Conservation (phyloP, 2,888 invertebrate genomes). For the Acleris laterana region DNA sequence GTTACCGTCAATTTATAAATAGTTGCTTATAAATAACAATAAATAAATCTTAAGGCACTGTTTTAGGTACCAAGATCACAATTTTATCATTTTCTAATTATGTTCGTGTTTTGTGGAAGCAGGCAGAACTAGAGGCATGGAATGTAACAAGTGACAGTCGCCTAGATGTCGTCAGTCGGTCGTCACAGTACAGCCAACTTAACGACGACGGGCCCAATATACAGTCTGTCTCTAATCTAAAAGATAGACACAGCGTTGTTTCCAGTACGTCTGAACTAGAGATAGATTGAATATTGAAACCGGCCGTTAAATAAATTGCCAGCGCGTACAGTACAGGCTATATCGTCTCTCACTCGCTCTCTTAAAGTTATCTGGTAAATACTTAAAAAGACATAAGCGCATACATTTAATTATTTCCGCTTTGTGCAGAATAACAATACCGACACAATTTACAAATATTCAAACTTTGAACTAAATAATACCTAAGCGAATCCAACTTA, state of each 20-base stretch:
- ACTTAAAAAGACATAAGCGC: conserved; percentile 81
- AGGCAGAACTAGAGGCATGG: conserved; percentile 69
- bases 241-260: too few species aligned
- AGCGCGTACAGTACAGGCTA: conserved; percentile 16
- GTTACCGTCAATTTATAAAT: conserved; percentile 77
- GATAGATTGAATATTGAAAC: neutral
- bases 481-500: conserved; percentile 65
- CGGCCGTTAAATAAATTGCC: conserved; percentile 1
- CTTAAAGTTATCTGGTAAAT: conserved; percentile 48
- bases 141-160: conserved; percentile 62
- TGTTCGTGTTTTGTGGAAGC: conserved; percentile 49
- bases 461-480: conserved; percentile 66
- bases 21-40: conserved; percentile 81
- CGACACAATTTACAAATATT: conserved; percentile 83
- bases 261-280: too few species aligned
- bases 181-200: too few species aligned
- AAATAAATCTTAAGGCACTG: conserved; percentile 83
- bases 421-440: conserved; percentile 85
- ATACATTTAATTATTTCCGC: conserved; percentile 84
- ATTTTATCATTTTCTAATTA: conserved; percentile 66
- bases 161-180: too few species aligned
- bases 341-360: conserved; percentile 24
- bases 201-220: too few species aligned
- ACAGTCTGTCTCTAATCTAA: too few species aligned
- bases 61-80: conserved; percentile 81